Conservation (phyloP, 1,140 invertebrate genomes). For the Dendroctonus ponderosae region DNA sequence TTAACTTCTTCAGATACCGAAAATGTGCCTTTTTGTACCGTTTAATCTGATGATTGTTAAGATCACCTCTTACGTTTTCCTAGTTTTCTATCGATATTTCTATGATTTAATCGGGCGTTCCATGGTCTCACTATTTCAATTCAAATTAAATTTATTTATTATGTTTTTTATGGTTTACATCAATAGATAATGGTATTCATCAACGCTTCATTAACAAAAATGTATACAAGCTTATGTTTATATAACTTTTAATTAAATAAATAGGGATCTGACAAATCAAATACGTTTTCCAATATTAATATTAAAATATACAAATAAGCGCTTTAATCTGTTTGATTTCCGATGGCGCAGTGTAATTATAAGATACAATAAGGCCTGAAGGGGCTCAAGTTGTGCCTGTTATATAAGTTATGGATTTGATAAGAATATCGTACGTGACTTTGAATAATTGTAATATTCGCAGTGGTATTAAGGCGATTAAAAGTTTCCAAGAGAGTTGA, state of each 20-base stretch:
- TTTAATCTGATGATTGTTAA: not conserved
- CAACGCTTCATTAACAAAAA: too few species aligned
- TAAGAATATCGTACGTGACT: slow-evolving; percentile 36
- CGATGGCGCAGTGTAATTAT: slow-evolving; percentile 35
- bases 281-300: slow-evolving; percentile 11
- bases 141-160: too few species aligned
- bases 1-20: slow-evolving; percentile 32
- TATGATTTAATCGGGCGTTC: too few species aligned
- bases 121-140: too few species aligned
- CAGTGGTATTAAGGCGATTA: slow-evolving; percentile 31
- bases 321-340: slow-evolving; percentile 36
- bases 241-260: too few species aligned
- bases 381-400: slow-evolving; percentile 29
- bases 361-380: slow-evolving; percentile 34
- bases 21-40: slow-evolving; percentile 29
- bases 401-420: slow-evolving; percentile 38
- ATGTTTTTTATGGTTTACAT: too few species aligned
- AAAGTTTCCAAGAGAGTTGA: slow-evolving; percentile 33
- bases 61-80: too few species aligned
- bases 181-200: too few species aligned
- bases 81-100: too few species aligned
- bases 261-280: too few species aligned
- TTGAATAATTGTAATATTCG: slow-evolving; percentile 37
- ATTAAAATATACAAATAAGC: slow-evolving; percentile 28
- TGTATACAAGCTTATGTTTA: too few species aligned